A percentile compares a stretch with the other conserved stretches of the same genome.
These are phyloP conservation scores for Acrobasis repandana DNA, from an alignment of 2,888 invertebrate species.

Conservation along the genomic window DNA sequence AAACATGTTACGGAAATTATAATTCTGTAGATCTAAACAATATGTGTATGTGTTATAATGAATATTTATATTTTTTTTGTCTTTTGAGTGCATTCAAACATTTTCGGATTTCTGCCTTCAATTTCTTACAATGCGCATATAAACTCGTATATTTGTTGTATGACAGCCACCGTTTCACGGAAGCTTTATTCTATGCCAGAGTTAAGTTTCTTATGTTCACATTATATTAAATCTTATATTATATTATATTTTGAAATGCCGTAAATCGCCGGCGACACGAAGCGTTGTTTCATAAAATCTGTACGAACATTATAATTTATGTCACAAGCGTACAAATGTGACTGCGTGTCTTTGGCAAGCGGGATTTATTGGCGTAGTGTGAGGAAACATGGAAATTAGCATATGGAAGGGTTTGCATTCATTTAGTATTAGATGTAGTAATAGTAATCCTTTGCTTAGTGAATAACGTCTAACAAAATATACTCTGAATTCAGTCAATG, in stretches of 20 bases:
- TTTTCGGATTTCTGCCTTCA: too few species aligned
- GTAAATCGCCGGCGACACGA: neutral
- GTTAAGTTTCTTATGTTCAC: neutral
- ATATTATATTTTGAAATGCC: neutral
- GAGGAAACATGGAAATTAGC: slow-evolving; percentile 15
- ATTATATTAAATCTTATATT: neutral
- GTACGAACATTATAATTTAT: slow-evolving; percentile 10
- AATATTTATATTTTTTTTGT: too few species aligned
- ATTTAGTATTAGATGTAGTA: neutral
- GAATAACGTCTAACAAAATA: too few species aligned
- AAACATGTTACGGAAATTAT: too few species aligned
- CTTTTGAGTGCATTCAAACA: too few species aligned
- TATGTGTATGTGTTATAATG: too few species aligned
- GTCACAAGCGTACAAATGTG: slow-evolving; percentile 2
- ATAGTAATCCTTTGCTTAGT: too few species aligned
- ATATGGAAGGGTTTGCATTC: neutral
- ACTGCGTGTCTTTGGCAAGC: slow-evolving; percentile 13
- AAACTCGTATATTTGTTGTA: neutral
- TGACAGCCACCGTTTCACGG: neutral
- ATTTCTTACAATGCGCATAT: too few species aligned
- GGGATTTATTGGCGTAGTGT: slow-evolving; percentile 7
- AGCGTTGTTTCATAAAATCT: slow-evolving; percentile 10
- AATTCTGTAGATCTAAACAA: too few species aligned
- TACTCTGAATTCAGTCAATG: too few species aligned
- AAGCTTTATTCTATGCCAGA: neutral